phyloP scores from a whole-genome alignment of 2,113 vertebrate genomes.

The Pholis gunnellus region DNA sequence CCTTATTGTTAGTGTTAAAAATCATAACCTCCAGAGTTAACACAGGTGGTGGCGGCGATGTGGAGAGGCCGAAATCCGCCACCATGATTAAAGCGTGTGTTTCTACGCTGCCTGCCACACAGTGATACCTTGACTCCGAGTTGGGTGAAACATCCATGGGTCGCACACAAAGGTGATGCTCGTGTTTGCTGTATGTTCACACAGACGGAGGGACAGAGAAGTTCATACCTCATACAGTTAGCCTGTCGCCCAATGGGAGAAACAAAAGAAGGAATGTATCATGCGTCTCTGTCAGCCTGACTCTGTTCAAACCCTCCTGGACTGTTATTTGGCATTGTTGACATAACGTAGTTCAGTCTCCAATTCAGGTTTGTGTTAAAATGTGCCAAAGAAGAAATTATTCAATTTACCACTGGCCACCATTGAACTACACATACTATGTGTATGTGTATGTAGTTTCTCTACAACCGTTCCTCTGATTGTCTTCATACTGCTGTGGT shows the following conservation, averaged over 20 bases:
- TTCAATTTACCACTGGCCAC: no score
- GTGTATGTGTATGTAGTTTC: no score
- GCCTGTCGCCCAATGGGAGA: conserved; percentile 15
- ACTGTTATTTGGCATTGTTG: conserved; percentile 11
- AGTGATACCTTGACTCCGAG: conserved; percentile 18
- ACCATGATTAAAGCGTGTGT: conserved; percentile 11
- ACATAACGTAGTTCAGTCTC: not conserved
- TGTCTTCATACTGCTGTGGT: no score
- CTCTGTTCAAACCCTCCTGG: conserved; percentile 25
- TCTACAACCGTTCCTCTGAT: not conserved
- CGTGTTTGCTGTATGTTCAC: conserved; percentile 51
- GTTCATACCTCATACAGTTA: conserved; percentile 42
- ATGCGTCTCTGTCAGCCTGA: conserved; percentile 1
- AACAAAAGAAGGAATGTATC: conserved; percentile 72
- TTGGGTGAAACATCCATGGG: conserved; percentile 5
- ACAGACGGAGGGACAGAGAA: conserved; percentile 42
- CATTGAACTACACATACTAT: no score
- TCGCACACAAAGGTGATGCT: conserved; percentile 29
- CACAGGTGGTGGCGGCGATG: not conserved
- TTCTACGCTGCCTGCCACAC: not conserved
- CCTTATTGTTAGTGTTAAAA: not conserved
- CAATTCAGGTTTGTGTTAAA: not conserved
- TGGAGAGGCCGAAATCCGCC: conserved; percentile 43
- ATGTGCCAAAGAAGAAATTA: not conserved
- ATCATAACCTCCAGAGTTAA: conserved; percentile 16